These are phyloP conservation scores for Periophthalmus modestus DNA, from an alignment of 2,113 vertebrate species.

Conservation along the genomic window DNA sequence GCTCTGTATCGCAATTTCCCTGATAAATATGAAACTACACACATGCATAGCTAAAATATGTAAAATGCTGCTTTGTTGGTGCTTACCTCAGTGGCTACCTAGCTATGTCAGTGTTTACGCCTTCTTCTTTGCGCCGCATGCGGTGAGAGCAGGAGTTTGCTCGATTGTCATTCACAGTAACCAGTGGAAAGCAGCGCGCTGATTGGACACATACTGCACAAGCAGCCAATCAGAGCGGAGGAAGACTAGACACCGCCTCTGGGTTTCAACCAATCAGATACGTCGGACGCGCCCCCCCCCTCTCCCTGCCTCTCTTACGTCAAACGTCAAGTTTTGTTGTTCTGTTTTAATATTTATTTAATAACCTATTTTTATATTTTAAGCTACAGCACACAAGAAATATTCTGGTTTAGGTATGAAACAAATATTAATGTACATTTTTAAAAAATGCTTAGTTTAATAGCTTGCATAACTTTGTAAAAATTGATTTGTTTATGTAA, in stretches of 20 bases:
- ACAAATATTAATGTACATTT: too few species aligned
- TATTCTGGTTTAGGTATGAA: too few species aligned
- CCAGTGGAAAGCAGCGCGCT: constrained; percentile 66
- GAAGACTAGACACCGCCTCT: constrained; percentile 68
- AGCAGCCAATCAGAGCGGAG: constrained; percentile 55
- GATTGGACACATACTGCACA: constrained; percentile 70
- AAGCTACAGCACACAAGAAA: background rate
- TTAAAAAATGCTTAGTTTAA: too few species aligned
- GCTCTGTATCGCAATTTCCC: background rate
- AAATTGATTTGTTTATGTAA: too few species aligned
- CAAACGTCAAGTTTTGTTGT: constrained; percentile 7
- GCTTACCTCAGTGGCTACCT: constrained; percentile 75
- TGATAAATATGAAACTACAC: background rate
- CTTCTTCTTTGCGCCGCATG: constrained; percentile 89
- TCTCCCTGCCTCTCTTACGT: constrained; percentile 16
- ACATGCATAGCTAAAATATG: background rate
- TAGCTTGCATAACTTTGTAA: too few species aligned
- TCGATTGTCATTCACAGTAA: constrained; percentile 68
- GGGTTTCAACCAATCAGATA: constrained; percentile 57
- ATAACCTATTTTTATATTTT: background rate
- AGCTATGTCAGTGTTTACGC: constrained; percentile 80
- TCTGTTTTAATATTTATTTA: background rate
- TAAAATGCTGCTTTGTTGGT: constrained; percentile 23
- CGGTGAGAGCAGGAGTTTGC: constrained; percentile 87
- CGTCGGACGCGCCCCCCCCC: background rate